A percentile compares a stretch with the other conserved stretches of the same genome.
Conservation (phyloP, 2,797 vertebrate species). For the Enteromius fasciolatus region DNA sequence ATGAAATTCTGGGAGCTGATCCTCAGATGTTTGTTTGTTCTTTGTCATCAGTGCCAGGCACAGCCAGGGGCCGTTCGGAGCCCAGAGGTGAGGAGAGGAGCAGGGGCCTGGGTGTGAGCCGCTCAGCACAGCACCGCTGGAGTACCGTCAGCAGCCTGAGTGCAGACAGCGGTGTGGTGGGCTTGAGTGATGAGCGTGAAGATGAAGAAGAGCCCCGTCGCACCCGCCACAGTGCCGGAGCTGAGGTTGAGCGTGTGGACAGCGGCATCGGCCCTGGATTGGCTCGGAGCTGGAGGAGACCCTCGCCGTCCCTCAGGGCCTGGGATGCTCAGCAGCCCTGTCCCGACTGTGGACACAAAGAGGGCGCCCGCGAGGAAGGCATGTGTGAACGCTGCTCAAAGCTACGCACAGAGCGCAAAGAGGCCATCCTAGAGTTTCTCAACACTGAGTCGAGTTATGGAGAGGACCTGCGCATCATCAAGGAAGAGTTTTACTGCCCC, state of each 20-base stretch:
- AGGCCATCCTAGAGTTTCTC: constrained; percentile 90
- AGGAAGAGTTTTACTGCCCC: constrained; percentile 89
- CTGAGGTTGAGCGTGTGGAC: constrained; percentile 85
- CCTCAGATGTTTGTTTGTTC: constrained; percentile 37
- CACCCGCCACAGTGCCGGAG: constrained; percentile 54
- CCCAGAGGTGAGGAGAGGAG: constrained; percentile 73
- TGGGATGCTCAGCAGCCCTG: constrained; percentile 88
- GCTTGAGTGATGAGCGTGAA: constrained; percentile 83
- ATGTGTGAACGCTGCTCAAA: constrained; percentile 88
- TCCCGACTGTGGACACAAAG: constrained; percentile 82
- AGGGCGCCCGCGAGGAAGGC: constrained; percentile 78
- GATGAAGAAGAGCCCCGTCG: constrained; percentile 75
- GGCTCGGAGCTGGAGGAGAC: constrained; percentile 83
- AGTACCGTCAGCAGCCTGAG: constrained; percentile 92
- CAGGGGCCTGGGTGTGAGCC: constrained; percentile 68
- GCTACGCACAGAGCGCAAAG: constrained; percentile 87
- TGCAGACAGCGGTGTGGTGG: constrained; percentile 88
- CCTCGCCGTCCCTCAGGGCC: constrained; percentile 78
- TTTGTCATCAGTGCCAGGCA: constrained; percentile 68
- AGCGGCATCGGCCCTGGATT: constrained; percentile 87
- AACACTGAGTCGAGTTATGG: constrained; percentile 90
- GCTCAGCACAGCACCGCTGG: constrained; percentile 85
- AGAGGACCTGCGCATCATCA: constrained; percentile 89
- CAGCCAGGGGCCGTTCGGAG: constrained; percentile 75
- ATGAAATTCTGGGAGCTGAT: neutral